Conservation (phyloP, 1,140 invertebrate genomes). For the Adelges cooleyi region DNA sequence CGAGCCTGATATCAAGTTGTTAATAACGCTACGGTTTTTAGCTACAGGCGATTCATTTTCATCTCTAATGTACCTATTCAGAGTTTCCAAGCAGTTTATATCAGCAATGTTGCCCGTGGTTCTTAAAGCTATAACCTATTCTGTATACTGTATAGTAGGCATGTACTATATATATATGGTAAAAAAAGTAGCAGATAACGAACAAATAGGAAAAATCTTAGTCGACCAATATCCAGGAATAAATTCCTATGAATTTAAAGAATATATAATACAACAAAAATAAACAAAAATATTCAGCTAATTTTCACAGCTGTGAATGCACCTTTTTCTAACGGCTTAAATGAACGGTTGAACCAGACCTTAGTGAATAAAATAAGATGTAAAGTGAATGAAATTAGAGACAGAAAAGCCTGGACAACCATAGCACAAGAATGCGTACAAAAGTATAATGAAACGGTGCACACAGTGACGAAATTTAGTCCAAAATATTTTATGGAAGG, state of each 20-base stretch:
- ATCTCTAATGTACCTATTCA: not conserved
- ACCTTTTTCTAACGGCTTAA: too few species aligned
- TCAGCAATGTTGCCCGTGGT: not conserved
- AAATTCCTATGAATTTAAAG: too few species aligned
- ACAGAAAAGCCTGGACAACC: constrained; percentile 36
- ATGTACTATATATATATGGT: too few species aligned
- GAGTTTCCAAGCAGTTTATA: not conserved
- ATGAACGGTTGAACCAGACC: too few species aligned
- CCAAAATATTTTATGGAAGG: constrained; percentile 37
- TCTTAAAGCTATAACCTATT: not conserved
- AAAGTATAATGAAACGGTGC: constrained; percentile 38
- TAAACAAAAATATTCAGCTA: too few species aligned
- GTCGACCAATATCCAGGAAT: too few species aligned
- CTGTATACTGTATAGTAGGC: too few species aligned
- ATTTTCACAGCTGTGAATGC: too few species aligned
- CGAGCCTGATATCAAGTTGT: not conserved
- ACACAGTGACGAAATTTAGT: constrained; percentile 36
- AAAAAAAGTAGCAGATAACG: too few species aligned
- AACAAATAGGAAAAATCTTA: too few species aligned
- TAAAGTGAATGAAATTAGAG: constrained; percentile 35
- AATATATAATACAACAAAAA: too few species aligned
- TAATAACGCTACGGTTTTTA: not conserved
- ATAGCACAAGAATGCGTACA: constrained; percentile 37
- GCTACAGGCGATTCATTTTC: not conserved
- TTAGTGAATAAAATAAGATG: too few species aligned